A percentile compares a stretch with the other conserved stretches of the same genome.
These are phyloP conservation scores for Saguinus imperator DNA, from an alignment of 2,113 vertebrate genomes.

Conservation along the genomic window DNA sequence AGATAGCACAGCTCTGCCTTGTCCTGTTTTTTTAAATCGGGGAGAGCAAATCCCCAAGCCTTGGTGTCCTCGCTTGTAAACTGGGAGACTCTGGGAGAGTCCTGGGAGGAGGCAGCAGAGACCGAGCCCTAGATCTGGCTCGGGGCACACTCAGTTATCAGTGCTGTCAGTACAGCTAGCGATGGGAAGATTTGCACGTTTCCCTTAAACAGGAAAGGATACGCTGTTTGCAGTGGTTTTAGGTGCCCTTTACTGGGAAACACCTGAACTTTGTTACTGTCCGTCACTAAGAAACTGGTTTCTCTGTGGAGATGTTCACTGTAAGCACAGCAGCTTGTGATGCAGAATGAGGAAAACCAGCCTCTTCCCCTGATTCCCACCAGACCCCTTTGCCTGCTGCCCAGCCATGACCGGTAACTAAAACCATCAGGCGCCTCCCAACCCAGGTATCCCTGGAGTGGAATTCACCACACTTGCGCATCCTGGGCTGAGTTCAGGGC, in stretches of 20 bases:
- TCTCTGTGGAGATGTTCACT: background rate
- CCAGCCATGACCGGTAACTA: background rate
- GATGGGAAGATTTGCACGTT: background rate
- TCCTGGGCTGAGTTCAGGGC: background rate
- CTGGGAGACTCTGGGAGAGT: background rate
- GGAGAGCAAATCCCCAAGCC: background rate
- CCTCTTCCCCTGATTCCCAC: background rate
- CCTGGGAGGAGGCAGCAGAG: background rate
- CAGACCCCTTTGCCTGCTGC: background rate
- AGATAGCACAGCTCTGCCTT: background rate
- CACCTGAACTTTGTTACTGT: background rate
- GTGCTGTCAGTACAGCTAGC: too few relatives aligned
- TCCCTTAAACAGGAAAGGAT: background rate
- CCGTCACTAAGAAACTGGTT: background rate
- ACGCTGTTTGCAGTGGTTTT: background rate
- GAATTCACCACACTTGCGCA: fast-evolving
- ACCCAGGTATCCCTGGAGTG: fast-evolving
- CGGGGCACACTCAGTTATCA: fast-evolving
- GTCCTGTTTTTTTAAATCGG: background rate
- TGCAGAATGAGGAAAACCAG: too few relatives aligned
- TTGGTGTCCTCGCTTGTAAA: background rate
- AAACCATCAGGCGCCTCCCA: background rate
- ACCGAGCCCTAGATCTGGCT: background rate
- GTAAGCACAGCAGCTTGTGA: background rate
- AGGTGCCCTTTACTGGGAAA: background rate